Evolutionary conservation across 2,797 vertebrate species (phyloP), one percentile per base, ranked within the genome.

Genomic region (Cichlasoma orientale): DNA sequence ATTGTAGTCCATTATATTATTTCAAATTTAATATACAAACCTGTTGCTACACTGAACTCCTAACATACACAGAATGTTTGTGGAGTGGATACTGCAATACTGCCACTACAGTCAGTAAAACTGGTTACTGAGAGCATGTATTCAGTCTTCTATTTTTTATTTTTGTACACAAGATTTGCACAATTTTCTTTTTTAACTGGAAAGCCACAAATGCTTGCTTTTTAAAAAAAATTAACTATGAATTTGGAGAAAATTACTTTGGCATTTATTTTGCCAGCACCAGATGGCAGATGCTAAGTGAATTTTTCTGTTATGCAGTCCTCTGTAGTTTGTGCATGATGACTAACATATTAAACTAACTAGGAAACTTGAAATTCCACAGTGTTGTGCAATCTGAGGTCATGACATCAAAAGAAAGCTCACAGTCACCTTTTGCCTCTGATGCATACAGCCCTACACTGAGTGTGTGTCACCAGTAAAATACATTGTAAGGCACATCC

Each of bases 111-210:
- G 7, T 50, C 18, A 7, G 23, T 66, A 7, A 63, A 19, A 27
- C 0, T 47, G 21, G 0, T 66, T 44, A 5, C 38, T 23, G 2
- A 16, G 59, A 18, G 21, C 8, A 63, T 8, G 4, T 21, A 25
- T 44, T 63, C 36, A 25, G 36, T 18, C 0, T 41, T 0, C n/a
- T 5, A 2, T 9, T 25, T 41, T 41, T 23, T 6, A 16, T 10
- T 3, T 8, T 8, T 8, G 2, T 5, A 1, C 3, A 63, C 38
- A 63, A 63, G 21, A 41, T 66, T 44, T 63, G 18, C 19, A 11
- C 14, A 14, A 18, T n/a, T 21, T 53, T 53, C 4, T 50, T 44
- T 44, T 5, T 19, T 9, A 3, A 18, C 44, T n/a, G 8, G 19
- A 52, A 52, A 3, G 19, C 7, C 50, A n/a, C 14, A 63, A 44